Conservation (phyloP, 2,113 vertebrate genomes). For the Halcyon malimbica region DNA sequence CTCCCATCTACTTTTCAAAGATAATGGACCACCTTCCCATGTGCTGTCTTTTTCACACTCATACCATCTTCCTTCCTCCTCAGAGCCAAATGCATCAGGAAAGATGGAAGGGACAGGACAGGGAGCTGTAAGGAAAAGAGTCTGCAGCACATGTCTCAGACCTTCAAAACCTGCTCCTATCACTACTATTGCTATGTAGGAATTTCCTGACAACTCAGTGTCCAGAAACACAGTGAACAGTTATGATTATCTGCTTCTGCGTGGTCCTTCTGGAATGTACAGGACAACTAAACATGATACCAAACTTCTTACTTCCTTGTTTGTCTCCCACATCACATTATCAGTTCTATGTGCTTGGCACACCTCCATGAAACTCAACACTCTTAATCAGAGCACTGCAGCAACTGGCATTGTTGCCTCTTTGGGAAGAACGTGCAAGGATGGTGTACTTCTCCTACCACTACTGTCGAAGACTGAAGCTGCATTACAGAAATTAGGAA, state of each 20-base stretch:
- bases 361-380: neutral
- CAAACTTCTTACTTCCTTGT: neutral
- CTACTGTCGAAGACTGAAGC: neutral
- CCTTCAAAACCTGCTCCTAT: neutral
- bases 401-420: neutral
- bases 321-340: neutral
- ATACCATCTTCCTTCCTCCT: neutral
- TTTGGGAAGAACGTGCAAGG: neutral
- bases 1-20: neutral
- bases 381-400: neutral
- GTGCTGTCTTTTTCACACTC: neutral
- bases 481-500: neutral
- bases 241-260: neutral
- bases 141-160: neutral
- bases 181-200: neutral
- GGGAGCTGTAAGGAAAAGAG: neutral
- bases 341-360: neutral
- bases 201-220: neutral
- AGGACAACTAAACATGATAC: neutral
- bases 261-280: neutral
- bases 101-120: neutral
- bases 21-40: neutral
- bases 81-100: neutral
- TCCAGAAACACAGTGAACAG: neutral
- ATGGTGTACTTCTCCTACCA: fast-evolving